Base-by-base conservation (phyloP, 2,797 vertebrate genomes). In the Cyprinella venusta region DNA sequence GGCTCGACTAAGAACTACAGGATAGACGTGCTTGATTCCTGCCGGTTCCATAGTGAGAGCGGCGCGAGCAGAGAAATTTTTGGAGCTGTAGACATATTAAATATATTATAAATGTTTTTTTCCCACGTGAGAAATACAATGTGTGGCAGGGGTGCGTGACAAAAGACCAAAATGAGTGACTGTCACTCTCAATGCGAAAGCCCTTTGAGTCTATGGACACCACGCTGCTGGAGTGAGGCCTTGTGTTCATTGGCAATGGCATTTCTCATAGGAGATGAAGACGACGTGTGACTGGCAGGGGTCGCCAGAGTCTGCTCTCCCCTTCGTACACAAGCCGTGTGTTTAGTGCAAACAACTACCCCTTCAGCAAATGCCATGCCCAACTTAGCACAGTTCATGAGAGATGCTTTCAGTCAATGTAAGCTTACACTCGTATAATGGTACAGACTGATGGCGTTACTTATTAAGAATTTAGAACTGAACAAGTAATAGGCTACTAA, bases 171-270 rank as follows among this genome's bases (percentile, higher is more conserved):
- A 33, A 33, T 33, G 30, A 33, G 30, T 33, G 30, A 33, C 30
- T 4, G 2, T 33, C 30, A 33, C 30, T 33, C 30, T 33, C 30
- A 33, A 33, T 33, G 30, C 30, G 30, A 33, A 3, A 33, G 30
- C 30, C 30, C 30, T 3, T 33, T 33, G 76, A 61, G 78, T 38
- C 36, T 76, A 61, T 80, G 84, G 80, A 71, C 54, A 70, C 52
- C 50, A 40, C 24, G 45, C 13, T 72, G 63, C 68, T 71, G 67
- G 82, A 83, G 76, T 61, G 61, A 80, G 65, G 72, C 59, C 77
- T 85, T 88, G 83, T 86, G 81, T 69, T 81, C 42, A 72, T 80
- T 86, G 82, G 80, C 84, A 40, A n/a, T n/a, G 77, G 68, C 52
- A 56, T 77, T 75, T 85, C 63, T 69, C 85, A 67, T 82, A 54